Evolutionary conservation across 1,140 invertebrate species (phyloP), one percentile per base, ranked within the genome.

Genomic region (Pomacea maculata): DNA sequence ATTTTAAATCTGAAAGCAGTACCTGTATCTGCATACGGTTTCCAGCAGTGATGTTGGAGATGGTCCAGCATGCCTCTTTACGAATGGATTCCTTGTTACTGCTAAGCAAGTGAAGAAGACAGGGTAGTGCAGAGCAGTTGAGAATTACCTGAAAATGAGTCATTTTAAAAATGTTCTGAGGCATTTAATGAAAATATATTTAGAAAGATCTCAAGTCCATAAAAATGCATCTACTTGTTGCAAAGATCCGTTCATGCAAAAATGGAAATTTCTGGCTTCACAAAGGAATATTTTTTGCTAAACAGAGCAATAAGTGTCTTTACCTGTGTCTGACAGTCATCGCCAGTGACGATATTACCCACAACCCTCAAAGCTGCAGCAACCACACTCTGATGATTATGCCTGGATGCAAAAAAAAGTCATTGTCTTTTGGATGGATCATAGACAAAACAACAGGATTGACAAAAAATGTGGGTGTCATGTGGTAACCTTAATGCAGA

Each of bases 51-150:
- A 99, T 98, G 92, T 99, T 99, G 65, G 97, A 99, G 83, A 99
- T 95, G 70, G 98, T 98, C 98, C 98, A 99, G 90, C 97, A 99
- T 11, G 97, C 97, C 92, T 99, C 98, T 93, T 99, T 99, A 76
- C 96, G 94, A 72, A 99, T 95, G 52, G 95, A 94, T 92, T 99
- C 98, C 86, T 96, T 96, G 25, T 88, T 86, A 80, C 87, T 91
- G 71, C 93, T 93, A 71, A 99, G 93, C 55, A 99, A 92, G 88
- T 96, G 94, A 78, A 95, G 93, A 70, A 99, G 93, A 90, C 95
- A 97, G 0, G 95, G 95, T 81, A 99, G 92, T 61, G 96, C 97
- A 80, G 94, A 95, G 91, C 96, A 98, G 92, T 98, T 91, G 57
- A 92, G 83, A 10, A 92, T 88, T 45, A 91, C 87, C 89, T 90